Conservation (phyloP, 2,888 invertebrate species). For the Campoplex capitator region DNA sequence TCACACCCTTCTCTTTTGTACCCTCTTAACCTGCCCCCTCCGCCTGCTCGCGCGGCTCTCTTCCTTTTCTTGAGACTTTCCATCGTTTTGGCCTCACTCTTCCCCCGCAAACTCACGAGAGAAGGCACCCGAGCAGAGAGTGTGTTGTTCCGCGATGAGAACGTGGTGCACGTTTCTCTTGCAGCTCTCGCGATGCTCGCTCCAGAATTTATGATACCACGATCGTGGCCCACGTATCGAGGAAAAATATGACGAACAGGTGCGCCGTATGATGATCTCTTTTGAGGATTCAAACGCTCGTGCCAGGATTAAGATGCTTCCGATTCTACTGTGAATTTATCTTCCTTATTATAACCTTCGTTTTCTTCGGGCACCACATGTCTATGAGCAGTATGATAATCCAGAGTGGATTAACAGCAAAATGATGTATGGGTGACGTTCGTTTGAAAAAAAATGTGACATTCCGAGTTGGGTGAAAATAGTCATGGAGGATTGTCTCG, state of each 20-base stretch:
- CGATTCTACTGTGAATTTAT: slow-evolving; percentile 11
- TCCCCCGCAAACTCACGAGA: slow-evolving; percentile 43
- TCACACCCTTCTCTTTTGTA: slow-evolving; percentile 54
- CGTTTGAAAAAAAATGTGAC: slow-evolving; percentile 9
- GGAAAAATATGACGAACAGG: slow-evolving; percentile 67
- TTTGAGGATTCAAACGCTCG: slow-evolving; percentile 13
- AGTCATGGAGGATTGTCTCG: neutral
- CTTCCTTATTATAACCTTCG: slow-evolving; percentile 23
- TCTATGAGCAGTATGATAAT: slow-evolving; percentile 23
- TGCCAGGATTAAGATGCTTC: slow-evolving; percentile 43
- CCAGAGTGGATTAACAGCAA: slow-evolving; percentile 5
- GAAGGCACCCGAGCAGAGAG: slow-evolving; percentile 42
- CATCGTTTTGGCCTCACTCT: slow-evolving; percentile 28
- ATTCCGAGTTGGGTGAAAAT: neutral
- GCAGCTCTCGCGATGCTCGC: slow-evolving; percentile 39
- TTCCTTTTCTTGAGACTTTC: slow-evolving; percentile 28
- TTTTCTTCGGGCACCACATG: slow-evolving; percentile 30
- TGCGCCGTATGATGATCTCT: slow-evolving; percentile 59
- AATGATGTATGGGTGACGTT: neutral
- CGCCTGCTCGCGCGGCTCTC: neutral
- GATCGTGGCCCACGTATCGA: slow-evolving; percentile 59
- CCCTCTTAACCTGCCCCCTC: slow-evolving; percentile 52
- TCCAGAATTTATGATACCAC: slow-evolving; percentile 59
- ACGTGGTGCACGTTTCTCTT: slow-evolving; percentile 58
- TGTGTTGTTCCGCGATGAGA: slow-evolving; percentile 63